Evolutionary conservation across 2,888 invertebrate species (phyloP).

Genomic region (Lasioglossum pauxillum): DNA sequence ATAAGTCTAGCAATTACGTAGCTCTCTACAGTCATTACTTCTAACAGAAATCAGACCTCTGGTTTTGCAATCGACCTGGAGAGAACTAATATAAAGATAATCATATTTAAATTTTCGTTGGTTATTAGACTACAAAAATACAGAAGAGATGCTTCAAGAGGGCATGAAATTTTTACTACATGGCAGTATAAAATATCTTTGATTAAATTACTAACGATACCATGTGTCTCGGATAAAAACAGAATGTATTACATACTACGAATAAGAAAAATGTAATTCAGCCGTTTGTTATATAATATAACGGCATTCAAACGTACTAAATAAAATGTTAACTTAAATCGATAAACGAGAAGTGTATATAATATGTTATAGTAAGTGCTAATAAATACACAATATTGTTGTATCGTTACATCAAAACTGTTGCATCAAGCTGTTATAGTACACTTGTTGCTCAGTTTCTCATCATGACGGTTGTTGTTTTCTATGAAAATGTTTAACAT

Average conservation of each 20-base stretch:
- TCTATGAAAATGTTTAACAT: neutral
- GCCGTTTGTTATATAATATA: neutral
- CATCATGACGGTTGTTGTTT: neutral
- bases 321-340: slow-evolving; percentile 9
- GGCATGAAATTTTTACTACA: slow-evolving; percentile 33
- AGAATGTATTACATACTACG: neutral
- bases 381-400: slow-evolving; percentile 18
- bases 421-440: slow-evolving; percentile 10
- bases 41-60: neutral
- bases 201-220: slow-evolving; percentile 15
- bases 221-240: neutral
- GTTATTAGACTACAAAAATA: slow-evolving; percentile 49
- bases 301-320: slow-evolving; percentile 9
- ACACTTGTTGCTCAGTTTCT: neutral
- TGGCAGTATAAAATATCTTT: slow-evolving; percentile 28
- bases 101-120: slow-evolving; percentile 25
- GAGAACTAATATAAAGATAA: neutral
- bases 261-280: slow-evolving; percentile 23
- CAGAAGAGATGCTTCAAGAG: slow-evolving; percentile 31
- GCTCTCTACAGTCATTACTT: neutral
- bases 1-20: neutral
- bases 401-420: neutral
- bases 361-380: slow-evolving; percentile 8
- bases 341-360: slow-evolving; percentile 5
- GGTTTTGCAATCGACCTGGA: neutral